phyloP scores from a whole-genome alignment of 2,888 invertebrate species.

The Carcina quercana region DNA sequence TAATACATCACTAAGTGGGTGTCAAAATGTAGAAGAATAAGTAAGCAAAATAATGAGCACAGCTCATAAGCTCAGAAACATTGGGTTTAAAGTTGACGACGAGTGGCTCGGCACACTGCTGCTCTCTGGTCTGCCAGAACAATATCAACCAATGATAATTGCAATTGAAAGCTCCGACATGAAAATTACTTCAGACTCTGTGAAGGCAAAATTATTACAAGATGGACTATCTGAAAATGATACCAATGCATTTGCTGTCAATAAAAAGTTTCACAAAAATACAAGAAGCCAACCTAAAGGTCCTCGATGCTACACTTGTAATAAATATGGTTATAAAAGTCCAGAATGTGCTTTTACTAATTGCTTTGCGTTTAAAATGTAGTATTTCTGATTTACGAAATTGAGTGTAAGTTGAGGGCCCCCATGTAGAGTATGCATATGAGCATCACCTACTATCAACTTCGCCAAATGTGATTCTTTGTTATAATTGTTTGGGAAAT shows the following conservation, averaged over 20 bases:
- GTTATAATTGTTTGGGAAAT: no score
- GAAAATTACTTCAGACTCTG: slow-evolving; percentile 2
- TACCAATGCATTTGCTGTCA: not conserved
- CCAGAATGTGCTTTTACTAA: no score
- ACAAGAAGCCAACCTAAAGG: slow-evolving; percentile 1
- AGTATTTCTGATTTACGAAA: no score
- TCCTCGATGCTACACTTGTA: slow-evolving; percentile 9
- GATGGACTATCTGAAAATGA: not conserved
- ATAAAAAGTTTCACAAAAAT: not conserved
- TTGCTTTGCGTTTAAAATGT: no score
- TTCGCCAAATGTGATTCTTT: no score
- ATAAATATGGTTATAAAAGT: slow-evolving; percentile 13
- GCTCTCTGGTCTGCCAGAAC: slow-evolving; percentile 17
- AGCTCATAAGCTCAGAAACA: slow-evolving; percentile 18
- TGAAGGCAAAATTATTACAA: slow-evolving; percentile 7
- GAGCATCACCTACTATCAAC: no score
- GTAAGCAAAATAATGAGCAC: slow-evolving; percentile 16
- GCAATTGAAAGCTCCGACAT: slow-evolving; percentile 5
- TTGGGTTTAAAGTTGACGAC: slow-evolving; percentile 17
- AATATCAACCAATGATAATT: slow-evolving; percentile 10
- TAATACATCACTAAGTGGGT: slow-evolving; percentile 13
- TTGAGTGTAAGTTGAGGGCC: no score
- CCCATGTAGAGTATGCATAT: no score
- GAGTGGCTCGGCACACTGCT: slow-evolving; percentile 19
- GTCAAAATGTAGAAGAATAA: slow-evolving; percentile 17